Conservation (phyloP, 2,797 vertebrate genomes). For the Enteromius trimaculatus region DNA sequence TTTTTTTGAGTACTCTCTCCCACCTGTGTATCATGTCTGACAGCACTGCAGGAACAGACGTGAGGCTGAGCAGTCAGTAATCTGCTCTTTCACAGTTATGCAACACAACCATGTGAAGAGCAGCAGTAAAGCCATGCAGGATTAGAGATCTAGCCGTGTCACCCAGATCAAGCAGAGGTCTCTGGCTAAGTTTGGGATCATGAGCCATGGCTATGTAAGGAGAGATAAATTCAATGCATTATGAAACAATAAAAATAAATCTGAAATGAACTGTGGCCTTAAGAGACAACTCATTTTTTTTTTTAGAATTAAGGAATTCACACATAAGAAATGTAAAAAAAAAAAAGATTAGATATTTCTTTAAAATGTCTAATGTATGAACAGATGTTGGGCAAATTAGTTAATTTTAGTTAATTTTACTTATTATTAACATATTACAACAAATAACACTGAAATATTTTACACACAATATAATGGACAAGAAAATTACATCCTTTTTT, state of each 20-base stretch:
- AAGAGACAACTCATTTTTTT: not conserved
- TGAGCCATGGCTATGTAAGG: not conserved
- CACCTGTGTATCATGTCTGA: slow-evolving; percentile 7
- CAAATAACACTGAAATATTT: not conserved
- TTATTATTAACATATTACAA: not conserved
- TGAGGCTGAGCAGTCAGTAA: slow-evolving; percentile 15
- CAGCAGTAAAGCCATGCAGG: slow-evolving; percentile 12
- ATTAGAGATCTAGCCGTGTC: slow-evolving; percentile 12
- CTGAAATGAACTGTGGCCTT: not conserved
- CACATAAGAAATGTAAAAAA: not conserved
- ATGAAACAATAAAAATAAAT: not conserved
- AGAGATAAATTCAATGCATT: not conserved
- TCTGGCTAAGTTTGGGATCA: slow-evolving; percentile 19
- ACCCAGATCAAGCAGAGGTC: slow-evolving; percentile 8
- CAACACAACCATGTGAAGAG: slow-evolving; percentile 22
- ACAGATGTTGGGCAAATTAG: not conserved
- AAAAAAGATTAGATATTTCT: not conserved
- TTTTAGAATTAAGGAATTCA: not conserved
- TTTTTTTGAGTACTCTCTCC: not conserved
- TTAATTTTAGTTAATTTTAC: not conserved
- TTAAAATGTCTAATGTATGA: not conserved
- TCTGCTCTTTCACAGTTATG: slow-evolving; percentile 19
- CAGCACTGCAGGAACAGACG: not conserved
- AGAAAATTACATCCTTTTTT: not conserved
- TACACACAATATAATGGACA: not conserved